Evolutionary conservation across 2,113 vertebrate species (phyloP), one percentile per base, ranked within the genome.

Genomic region (Semnornis frantzii): DNA sequence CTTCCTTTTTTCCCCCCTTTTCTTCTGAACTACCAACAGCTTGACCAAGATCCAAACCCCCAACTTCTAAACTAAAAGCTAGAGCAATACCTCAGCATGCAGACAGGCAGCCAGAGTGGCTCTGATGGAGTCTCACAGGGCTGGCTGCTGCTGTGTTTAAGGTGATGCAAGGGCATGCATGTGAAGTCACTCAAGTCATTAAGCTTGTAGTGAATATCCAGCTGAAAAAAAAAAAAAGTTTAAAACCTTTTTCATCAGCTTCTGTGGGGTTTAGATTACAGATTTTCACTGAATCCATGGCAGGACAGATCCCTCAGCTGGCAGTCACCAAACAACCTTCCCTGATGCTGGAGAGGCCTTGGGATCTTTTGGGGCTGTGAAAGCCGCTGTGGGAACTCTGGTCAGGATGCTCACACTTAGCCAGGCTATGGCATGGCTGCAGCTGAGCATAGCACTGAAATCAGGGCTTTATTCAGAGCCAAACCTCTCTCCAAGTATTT

Each of bases 1-100:
- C 12, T 48, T 23, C 52, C 19, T 24, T 52, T 15, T 18, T 30
- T 6, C 10, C 23, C 14, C 9, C 13, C 25, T 12, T 10, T 25
- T 31, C 20, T 73, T 16, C 72, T 92, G 48, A 37, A 94, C 74
- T 48, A 92, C 79, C 78, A 90, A 83, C 87, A 80, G 25, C 54
- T 30, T 71, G 42, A 80, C 50, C 52, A 54, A 65, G 37, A 74
- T n/a, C 50, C 58, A 91, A 71, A 6, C 9, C 16, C 28, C 12
- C 34, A n/a, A 0, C 12, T 34, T 58, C 34, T 50, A 9, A 60
- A 86, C 18, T 4, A n/a, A 39, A 74, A 81, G 55, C 57, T 19
- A 8, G 44, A 88, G 58, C 63, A 20, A 42, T 8, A 44, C 33
- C 92, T 77, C 2, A 0, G 34, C 0, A 24, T 18, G 46, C 72